Base-by-base conservation (phyloP, 2,888 invertebrate genomes). In the Formica aserva region DNA sequence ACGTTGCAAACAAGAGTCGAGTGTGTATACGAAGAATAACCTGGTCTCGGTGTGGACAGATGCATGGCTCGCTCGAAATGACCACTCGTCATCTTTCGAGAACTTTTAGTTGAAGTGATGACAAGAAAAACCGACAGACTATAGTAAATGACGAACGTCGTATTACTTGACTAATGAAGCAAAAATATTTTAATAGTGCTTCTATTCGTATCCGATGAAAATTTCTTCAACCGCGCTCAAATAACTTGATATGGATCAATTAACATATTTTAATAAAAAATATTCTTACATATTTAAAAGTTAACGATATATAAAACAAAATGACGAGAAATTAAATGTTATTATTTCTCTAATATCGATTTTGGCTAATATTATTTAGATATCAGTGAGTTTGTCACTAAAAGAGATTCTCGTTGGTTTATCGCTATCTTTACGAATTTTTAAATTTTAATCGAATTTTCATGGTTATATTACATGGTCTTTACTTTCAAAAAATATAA, bases 1-100 rank as follows among this genome's bases (percentile, higher is more conserved):
- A 89, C 86, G 67, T 38, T 74, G 82, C 88, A 90, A 91, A 91
- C 87, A 91, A 57, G 13, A 52, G 45, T 83, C 66, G 74, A 88
- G 88, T 88, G 76, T 91, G 83, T 89, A 77, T 87, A 77, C 67
- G 82, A 85, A 48, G 83, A 85, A 86, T 85, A 85, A 87, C 81
- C 85, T 52, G 63, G 65, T 55, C 77, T 76, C 29, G 45, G 77
- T 83, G 84, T 80, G 84, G 75, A 66, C 69, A 66, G 66, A 66
- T 66, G 82, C 35, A 66, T 48, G 48, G 62, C 60, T 78, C 60
- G 60, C 26, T 48, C 48, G n/a, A 52, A 38, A 57, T 35, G 82
- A 60, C 45, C 55, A 60, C 82, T 80, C 65, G 45, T 82, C 66
- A 48, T 65, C 57, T 66, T 65, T 78, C 29, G 66, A 78, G 78